These are phyloP conservation scores for Psettodes erumei DNA, from an alignment of 2,113 vertebrate genomes.

Conservation along the genomic window DNA sequence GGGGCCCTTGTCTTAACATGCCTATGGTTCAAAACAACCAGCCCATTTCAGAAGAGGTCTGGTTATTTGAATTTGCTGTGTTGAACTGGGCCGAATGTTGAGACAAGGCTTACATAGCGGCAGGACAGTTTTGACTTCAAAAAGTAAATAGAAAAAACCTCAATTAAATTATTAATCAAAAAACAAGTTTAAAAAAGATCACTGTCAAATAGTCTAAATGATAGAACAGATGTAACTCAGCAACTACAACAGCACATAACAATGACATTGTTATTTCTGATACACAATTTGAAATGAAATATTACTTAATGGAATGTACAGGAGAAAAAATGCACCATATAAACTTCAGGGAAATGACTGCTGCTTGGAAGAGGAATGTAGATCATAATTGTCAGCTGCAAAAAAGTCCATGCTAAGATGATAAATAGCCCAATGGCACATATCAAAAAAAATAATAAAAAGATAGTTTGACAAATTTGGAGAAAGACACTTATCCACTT, in stretches of 20 bases:
- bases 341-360: conserved; percentile 37
- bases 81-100: neutral
- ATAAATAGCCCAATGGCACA: conserved; percentile 45
- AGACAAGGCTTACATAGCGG: neutral
- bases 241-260: neutral
- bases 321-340: conserved; percentile 52
- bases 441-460: conserved; percentile 16
- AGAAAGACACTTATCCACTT: neutral
- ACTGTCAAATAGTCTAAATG: conserved; percentile 7
- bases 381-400: conserved; percentile 7
- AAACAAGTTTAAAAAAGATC: neutral
- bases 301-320: conserved; percentile 51
- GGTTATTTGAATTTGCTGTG: neutral
- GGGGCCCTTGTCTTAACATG: conserved; percentile 11
- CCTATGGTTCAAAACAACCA: conserved; percentile 20
- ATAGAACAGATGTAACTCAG: conserved; percentile 3
- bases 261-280: neutral
- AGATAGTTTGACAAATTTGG: neutral
- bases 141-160: neutral
- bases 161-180: conserved; percentile 11
- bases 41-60: neutral
- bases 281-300: neutral
- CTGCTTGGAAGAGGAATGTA: conserved; percentile 42
- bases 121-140: neutral
- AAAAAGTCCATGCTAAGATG: conserved; percentile 21